Conservation (phyloP, 2,113 vertebrate species). For the Microtus ochrogaster region DNA sequence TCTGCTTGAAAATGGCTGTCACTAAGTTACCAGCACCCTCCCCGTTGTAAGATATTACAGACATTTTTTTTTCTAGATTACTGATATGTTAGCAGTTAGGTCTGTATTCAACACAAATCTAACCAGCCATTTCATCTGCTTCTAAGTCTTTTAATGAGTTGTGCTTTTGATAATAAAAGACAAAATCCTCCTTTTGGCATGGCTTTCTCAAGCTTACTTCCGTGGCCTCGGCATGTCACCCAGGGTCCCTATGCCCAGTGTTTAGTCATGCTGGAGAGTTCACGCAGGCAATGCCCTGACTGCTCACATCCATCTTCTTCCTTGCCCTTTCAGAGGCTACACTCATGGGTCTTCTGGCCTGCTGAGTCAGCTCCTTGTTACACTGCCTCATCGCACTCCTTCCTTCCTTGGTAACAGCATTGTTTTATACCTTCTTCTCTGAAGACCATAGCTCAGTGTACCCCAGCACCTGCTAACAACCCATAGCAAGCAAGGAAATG, state of each 20-base stretch:
- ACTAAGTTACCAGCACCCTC: background rate
- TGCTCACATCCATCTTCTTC: background rate
- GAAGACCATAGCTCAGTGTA: accelerated
- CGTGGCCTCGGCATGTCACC: background rate
- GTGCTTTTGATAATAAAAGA: background rate
- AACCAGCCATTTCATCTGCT: background rate
- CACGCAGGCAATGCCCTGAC: background rate
- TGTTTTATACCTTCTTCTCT: background rate
- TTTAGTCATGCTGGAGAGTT: background rate
- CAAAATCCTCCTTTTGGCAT: accelerated
- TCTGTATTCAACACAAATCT: background rate
- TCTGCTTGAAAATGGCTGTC: background rate
- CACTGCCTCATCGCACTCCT: accelerated
- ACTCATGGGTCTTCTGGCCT: background rate
- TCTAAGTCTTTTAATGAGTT: background rate
- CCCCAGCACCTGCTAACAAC: background rate
- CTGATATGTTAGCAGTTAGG: background rate
- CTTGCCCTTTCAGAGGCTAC: background rate
- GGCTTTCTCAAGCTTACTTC: background rate
- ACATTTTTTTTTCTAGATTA: background rate
- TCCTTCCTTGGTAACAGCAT: background rate
- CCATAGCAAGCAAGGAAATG: background rate
- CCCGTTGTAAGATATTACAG: background rate
- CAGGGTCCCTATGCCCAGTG: background rate
- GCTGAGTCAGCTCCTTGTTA: background rate